phyloP scores from a whole-genome alignment of 2,113 vertebrate genomes.

The Cathartes aura region DNA sequence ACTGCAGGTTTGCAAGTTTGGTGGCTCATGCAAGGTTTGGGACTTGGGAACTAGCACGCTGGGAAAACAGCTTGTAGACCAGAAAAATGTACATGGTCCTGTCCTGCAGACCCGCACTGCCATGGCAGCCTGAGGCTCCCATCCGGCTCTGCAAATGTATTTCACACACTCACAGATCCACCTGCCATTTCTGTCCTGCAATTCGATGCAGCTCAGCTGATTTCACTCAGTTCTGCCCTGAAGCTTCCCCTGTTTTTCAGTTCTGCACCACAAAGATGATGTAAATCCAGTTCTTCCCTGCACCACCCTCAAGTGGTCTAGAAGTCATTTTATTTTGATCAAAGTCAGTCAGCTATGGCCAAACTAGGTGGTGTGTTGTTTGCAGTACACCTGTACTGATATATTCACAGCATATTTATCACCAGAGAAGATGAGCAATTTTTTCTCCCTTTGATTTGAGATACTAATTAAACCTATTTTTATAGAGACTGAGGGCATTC shows the following conservation, averaged over 20 bases:
- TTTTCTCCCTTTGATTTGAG: constrained; percentile 35
- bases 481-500: constrained; percentile 9
- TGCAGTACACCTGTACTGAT: background rate
- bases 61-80: background rate
- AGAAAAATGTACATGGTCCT: background rate
- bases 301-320: constrained; percentile 9
- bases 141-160: background rate
- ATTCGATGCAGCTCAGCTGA: background rate
- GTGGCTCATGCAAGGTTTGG: background rate
- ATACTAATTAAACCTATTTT: constrained; percentile 51
- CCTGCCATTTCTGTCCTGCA: background rate
- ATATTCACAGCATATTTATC: background rate
- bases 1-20: background rate
- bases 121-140: background rate
- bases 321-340: constrained; percentile 26
- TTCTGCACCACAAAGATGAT: background rate
- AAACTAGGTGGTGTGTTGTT: background rate
- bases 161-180: background rate
- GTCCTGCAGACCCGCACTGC: background rate
- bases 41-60: background rate
- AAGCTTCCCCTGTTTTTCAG: background rate
- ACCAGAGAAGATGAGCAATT: background rate
- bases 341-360: constrained; percentile 22
- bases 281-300: constrained; percentile 3
- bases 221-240: background rate